Evolutionary conservation across 2,797 vertebrate species (phyloP).

Genomic region (Hemitrygon akajei): DNA sequence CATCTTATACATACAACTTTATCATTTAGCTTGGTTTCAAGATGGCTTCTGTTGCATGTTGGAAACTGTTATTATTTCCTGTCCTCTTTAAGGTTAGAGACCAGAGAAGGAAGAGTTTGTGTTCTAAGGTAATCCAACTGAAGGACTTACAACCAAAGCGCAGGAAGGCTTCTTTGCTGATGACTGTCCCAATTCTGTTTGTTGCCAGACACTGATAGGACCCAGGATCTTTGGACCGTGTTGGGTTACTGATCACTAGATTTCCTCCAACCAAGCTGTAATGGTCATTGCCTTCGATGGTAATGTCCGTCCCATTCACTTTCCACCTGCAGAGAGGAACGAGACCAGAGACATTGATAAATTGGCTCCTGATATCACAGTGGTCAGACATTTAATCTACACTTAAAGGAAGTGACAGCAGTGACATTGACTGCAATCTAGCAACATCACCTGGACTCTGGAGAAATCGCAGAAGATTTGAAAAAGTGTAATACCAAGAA

Average conservation of each 20-base stretch:
- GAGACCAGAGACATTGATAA: not conserved
- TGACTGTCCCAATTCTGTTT: conserved; percentile 79
- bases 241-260: conserved; percentile 77
- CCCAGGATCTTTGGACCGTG: conserved; percentile 69
- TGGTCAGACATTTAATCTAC: no score
- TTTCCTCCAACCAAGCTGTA: conserved; percentile 82
- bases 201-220: conserved; percentile 89
- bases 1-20: no score
- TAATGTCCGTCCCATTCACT: conserved; percentile 82
- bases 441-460: no score
- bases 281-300: conserved; percentile 65
- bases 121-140: not conserved
- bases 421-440: no score
- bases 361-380: no score
- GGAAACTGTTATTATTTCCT: no score
- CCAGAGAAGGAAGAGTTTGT: no score
- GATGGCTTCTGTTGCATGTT: not conserved
- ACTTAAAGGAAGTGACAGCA: no score
- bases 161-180: conserved; percentile 81
- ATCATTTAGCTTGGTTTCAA: not conserved
- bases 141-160: conserved; percentile 87
- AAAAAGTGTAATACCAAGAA: no score
- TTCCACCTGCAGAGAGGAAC: conserved; percentile 69
- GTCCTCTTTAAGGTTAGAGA: not conserved
- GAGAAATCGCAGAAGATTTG: no score